Percentiles rank a stretch among this genome's conserved stretches.
Conservation (phyloP, 2,888 invertebrate genomes). For the Heliconius hortense region DNA sequence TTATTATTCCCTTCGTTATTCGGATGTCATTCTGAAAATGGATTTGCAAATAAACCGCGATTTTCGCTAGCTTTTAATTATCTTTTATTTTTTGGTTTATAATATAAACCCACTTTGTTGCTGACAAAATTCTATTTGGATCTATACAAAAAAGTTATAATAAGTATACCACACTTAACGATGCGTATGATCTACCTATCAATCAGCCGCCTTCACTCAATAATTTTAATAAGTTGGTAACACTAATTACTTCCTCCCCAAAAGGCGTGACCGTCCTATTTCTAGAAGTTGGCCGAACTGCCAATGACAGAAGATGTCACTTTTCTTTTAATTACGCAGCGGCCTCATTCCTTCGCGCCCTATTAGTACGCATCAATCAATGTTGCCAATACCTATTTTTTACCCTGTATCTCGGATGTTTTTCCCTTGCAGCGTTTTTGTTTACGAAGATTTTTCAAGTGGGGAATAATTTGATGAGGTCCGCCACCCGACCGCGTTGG, state of each 20-base stretch:
- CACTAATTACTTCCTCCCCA: conserved; percentile 79
- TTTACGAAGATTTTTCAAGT: conserved; percentile 81
- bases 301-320: conserved; percentile 80
- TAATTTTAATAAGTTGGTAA: conserved; percentile 79
- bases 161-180: conserved; percentile 37
- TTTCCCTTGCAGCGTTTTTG: conserved; percentile 75
- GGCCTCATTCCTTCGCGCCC: conserved; percentile 81
- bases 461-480: conserved; percentile 82
- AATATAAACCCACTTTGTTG: neutral
- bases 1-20: conserved; percentile 68
- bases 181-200: conserved; percentile 54
- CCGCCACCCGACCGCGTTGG: conserved; percentile 80
- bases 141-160: neutral
- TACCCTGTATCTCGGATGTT: conserved; percentile 70
- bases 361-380: conserved; percentile 83
- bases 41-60: conserved; percentile 31
- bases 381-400: conserved; percentile 83
- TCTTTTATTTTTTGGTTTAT: neutral
- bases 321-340: conserved; percentile 78
- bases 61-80: neutral
- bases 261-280: conserved; percentile 79
- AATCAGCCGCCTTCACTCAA: conserved; percentile 79
- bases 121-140: neutral
- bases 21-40: conserved; percentile 58
- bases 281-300: conserved; percentile 68